A percentile compares a stretch with the other conserved stretches of the same genome.
Evolutionary conservation across 2,888 invertebrate species (phyloP).

Genomic region (Caenorhabditis sulstoni): DNA sequence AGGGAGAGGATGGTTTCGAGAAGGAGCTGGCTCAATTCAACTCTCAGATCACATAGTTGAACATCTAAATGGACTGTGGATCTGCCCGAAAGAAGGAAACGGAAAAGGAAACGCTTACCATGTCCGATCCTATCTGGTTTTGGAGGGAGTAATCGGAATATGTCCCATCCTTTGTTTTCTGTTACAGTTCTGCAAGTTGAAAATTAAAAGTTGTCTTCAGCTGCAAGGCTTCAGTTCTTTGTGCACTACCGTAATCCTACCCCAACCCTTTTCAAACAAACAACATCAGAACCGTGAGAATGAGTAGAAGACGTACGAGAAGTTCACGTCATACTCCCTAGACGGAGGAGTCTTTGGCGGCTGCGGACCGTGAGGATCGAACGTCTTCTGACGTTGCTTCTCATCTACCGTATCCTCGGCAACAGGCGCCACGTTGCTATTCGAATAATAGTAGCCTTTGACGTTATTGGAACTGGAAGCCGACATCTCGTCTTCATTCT

Average conservation of each 20-base stretch:
- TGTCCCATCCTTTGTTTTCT: slow-evolving; percentile 87
- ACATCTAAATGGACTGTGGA: too few species aligned
- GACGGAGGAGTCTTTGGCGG: slow-evolving; percentile 29
- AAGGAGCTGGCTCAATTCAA: background rate
- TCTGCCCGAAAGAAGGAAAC: too few species aligned
- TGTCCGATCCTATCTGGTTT: slow-evolving; percentile 76
- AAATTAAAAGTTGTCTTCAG: background rate
- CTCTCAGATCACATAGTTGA: background rate
- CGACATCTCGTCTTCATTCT: slow-evolving; percentile 3
- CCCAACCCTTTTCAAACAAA: too few species aligned
- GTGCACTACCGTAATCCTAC: background rate
- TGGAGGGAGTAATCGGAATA: slow-evolving; percentile 87
- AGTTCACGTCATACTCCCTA: slow-evolving; percentile 41
- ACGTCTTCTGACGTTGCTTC: slow-evolving; percentile 38
- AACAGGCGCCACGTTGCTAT: slow-evolving; percentile 9
- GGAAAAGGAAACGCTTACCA: slow-evolving; percentile 67
- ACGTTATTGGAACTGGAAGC: slow-evolving; percentile 32
- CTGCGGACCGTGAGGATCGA: slow-evolving; percentile 21
- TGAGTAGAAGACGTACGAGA: slow-evolving; percentile 35
- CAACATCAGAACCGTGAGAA: too few species aligned
- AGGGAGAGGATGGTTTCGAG: background rate
- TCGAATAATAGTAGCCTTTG: slow-evolving; percentile 50
- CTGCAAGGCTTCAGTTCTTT: too few species aligned
- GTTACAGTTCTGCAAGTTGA: slow-evolving; percentile 66
- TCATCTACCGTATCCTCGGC: slow-evolving; percentile 23